Evolutionary conservation across 2,113 vertebrate species (phyloP), one percentile per base, ranked within the genome.

Genomic region (Gymnarchus niloticus): DNA sequence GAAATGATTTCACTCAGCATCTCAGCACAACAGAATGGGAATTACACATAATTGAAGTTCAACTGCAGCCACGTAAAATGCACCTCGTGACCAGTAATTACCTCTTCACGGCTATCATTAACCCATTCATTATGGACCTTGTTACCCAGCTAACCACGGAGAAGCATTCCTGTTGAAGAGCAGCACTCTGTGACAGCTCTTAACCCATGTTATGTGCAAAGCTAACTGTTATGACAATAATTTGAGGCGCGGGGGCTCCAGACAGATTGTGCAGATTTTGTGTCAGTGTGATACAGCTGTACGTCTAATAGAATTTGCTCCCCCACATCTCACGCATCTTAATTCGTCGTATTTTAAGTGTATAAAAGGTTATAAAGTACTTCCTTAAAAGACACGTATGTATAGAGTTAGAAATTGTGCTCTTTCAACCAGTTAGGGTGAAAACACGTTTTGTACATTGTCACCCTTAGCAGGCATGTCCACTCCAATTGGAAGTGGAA

Each of bases 41-140:
- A 84, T 54, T 87, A 78, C 87, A 51, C 87, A 87, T 89, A 88
- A 88, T 88, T 69, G 85, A 87, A 65, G 76, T 84, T 83, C 21
- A 3, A 12, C 6, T 46, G 85, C 52, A 80, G 52, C 21, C 23
- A 33, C 59, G 54, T 81, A 81, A 44, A 56, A 28, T 19, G 37
- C 23, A 77, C 61, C 49, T 65, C 81, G 76, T 59, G 33, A 51
- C 3, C 78, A 49, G 3, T 86, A 87, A 87, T 88, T 86, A 81
- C 44, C 6, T 46, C 84, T 61, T 87, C 80, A 88, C 78, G 54
- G 84, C 65, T 41, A 19, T 28, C 51, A 82, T 82, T 82, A 28
- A n/a, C 51, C 80, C 80, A 48, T 78, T 84, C 21, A 46, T 83
- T 85, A 44, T 85, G 77, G 81, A 65, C 19, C 44, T 7, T 56